Evolutionary conservation across 1,140 invertebrate genomes (phyloP).

Genomic region (Anadara kagoshimensis): DNA sequence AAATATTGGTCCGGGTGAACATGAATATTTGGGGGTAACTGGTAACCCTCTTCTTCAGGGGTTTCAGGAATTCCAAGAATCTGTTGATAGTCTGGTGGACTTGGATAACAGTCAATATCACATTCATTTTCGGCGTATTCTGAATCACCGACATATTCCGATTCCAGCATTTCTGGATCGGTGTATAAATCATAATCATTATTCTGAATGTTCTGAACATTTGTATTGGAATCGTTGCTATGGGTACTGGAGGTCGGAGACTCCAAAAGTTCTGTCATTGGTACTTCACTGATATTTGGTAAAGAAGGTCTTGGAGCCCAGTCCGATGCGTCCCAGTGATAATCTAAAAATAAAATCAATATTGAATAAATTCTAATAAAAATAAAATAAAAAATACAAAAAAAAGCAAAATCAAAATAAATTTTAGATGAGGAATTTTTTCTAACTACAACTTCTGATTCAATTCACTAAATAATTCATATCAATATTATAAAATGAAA

Average conservation of each 20-base stretch:
- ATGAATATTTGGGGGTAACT: conserved; percentile 80
- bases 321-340: conserved; percentile 97
- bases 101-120: conserved; percentile 73
- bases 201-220: conserved; percentile 77
- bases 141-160: conserved; percentile 81
- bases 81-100: conserved; percentile 70
- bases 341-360: conserved; percentile 80
- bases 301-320: conserved; percentile 85
- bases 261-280: conserved; percentile 91
- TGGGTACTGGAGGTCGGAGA: conserved; percentile 82
- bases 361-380: neutral
- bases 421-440: no score
- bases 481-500: neutral
- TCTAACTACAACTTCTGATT: no score
- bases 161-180: conserved; percentile 81
- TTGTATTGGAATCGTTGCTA: conserved; percentile 88
- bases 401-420: neutral
- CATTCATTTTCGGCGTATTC: conserved; percentile 78
- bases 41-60: conserved; percentile 70
- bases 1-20: conserved; percentile 90
- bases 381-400: conserved; percentile 1
- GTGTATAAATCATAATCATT: conserved; percentile 76
- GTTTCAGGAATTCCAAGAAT: conserved; percentile 58
- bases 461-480: no score
- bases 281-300: conserved; percentile 93